Base-by-base conservation (phyloP, 1,140 invertebrate species). In the Zaprionus africanus region DNA sequence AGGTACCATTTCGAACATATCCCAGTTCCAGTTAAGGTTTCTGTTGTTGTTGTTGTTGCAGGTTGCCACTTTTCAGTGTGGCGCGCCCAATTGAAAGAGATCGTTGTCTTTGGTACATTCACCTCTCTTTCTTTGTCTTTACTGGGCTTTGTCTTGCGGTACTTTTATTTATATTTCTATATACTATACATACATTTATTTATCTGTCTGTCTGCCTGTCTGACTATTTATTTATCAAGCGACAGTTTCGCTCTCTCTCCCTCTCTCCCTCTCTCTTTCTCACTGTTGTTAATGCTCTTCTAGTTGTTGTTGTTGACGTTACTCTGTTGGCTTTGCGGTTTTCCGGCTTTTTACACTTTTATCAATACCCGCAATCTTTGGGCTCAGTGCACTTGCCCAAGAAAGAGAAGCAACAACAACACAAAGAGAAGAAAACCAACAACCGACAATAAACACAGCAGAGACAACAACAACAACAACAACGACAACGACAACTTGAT, bases 331-430 rank as follows among this genome's bases (percentile, higher is more conserved):
- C 56, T 69, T 87, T 88, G 84, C 85, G 71, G 81, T 83, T 88
- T 87, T 84, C 84, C 78, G 81, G 60, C 81, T 81, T 71, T 70
- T 36, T 70, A 61, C 58, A 77, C 66, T 65, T 82, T 76, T 82
- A 78, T 85, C 60, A 61, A 59, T 54, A 54, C 34, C 57, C 62
- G 75, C 76, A 56, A 78, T 71, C 78, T 75, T 70, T 59, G 38
- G 46, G 72, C 73, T 64, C 60, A 64, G 59, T 76, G 73, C 72
- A 71, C 69, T 57, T 53, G 53, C 56, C 17, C n/a, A 46, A 46
- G 41, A 46, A 17, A 46, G n/a, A 46, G 9, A 60, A 51, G 51
- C 17, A 68, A 46, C 56, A 64, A 63, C 41, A 62, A 51, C 24
- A 78, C 31, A 31, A 31, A 34, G 31, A 34, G 4, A 71, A 51